A percentile compares a stretch with the other conserved stretches of the same genome.
Conservation (phyloP, 2,888 invertebrate genomes). For the Leptinotarsa tumamoca region DNA sequence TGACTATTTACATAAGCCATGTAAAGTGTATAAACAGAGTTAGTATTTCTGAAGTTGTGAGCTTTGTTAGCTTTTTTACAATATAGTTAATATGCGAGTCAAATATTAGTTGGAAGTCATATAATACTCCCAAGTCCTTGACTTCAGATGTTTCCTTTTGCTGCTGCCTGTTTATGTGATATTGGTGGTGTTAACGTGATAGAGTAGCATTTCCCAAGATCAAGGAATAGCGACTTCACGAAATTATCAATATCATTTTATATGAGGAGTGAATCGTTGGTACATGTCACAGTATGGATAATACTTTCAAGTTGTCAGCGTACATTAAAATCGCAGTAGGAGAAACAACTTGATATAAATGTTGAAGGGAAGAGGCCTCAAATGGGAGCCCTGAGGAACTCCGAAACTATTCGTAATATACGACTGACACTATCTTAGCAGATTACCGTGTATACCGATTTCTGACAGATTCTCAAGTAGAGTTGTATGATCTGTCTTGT, state of each 20-base stretch:
- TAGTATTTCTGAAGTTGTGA: not conserved
- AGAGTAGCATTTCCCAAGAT: not conserved
- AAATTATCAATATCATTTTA: not conserved
- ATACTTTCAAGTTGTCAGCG: too few relatives aligned
- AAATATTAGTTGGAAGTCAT: conserved; percentile 9
- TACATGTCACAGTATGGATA: not conserved
- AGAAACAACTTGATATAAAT: too few relatives aligned
- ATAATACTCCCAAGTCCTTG: conserved; percentile 11
- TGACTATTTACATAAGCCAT: conserved; percentile 1
- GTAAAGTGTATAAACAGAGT: not conserved
- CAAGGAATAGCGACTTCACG: not conserved
- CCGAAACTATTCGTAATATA: too few relatives aligned
- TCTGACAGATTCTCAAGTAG: too few relatives aligned
- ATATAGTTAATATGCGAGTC: conserved; percentile 13
- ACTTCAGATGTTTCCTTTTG: conserved; percentile 3
- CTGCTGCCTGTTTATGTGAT: not conserved
- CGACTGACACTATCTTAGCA: too few relatives aligned
- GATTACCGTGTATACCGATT: too few relatives aligned
- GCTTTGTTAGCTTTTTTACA: conserved; percentile 18
- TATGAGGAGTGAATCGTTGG: not conserved
- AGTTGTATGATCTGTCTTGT: too few relatives aligned
- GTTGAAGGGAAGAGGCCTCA: too few relatives aligned
- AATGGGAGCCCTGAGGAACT: too few relatives aligned
- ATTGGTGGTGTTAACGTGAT: not conserved
- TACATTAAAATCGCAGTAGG: too few relatives aligned